Base-by-base conservation (phyloP, 2,888 invertebrate species). In the Dolomedes plantarius region DNA sequence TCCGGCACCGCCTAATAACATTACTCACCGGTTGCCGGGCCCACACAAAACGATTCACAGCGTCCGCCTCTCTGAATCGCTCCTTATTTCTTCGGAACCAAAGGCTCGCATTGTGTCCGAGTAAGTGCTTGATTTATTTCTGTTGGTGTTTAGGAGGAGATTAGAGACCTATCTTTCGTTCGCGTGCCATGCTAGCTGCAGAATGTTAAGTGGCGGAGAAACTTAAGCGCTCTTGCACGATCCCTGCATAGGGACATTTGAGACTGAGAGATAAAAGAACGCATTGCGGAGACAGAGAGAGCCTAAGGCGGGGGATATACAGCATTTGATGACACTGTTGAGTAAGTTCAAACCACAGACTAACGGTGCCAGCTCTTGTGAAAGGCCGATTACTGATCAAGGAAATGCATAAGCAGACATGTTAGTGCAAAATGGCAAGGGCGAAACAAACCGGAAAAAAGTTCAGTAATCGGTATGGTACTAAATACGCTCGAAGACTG, bases 31-130 rank as follows among this genome's bases (percentile, higher is more conserved):
- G 3, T 11, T 2, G 9, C 13, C 23, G 23, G 23, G 3, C 19
- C 23, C 1, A 56, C 56, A 19, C 19, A 2, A 23, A 23, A 56
- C 2, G 3, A 46, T 2, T 2, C 73, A 80, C 79, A 78, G 76
- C 83, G 83, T 83, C 76, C 71, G 72, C 32, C 32, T 67, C 83
- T 67, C 72, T 77, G 83, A 29, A 72, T 67, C 67, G 67, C 19
- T 67, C 19, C 32, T 36, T n/a, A n/a, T n/a, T 32, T 32, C 32
- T 67, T 13, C 6, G 13, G 32, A 19, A n/a, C 32, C 46, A 46
- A 65, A 31, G 32, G 31, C 16, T 41, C 28, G 31, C 19, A 76
- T 62, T 76, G 36, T 69, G 36, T 69, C 68, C 69, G 56, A 56
- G 62, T 56, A 80, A 73, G 80, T 32, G 80, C 50, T 68, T 74